Evolutionary conservation across 2,113 vertebrate genomes (phyloP), one percentile per base, ranked within the genome.

Genomic region (Anoplopoma fimbria): DNA sequence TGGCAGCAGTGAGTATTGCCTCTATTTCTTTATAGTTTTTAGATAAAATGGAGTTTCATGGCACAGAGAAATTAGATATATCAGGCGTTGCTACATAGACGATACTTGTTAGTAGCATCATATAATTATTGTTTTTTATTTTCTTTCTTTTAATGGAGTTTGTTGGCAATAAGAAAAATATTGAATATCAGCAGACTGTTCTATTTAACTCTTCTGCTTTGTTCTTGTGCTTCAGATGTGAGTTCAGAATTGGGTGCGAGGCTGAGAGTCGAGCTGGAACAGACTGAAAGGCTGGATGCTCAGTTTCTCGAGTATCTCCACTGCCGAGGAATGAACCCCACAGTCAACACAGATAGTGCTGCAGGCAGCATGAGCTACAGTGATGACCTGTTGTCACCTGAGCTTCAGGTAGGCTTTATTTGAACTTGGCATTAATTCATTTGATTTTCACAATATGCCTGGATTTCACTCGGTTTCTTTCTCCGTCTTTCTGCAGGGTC

Each of bases 1-100:
- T 77, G 94, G 92, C 81, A 97, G 96, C 93, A 95, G 98, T 98
- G 88, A 96, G 95, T 95, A 6, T 73, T 88, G 9, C 4, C 29
- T 42, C 8, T 62, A 29, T 36, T 36, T 33, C 17, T 21, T 34
- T 2, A 5, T 15, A 14, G 3, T 31, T 68, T 68, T 47, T 47
- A 25, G 19, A 34, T 0, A n/a, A 69, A 53, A 33, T 69, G 1
- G 3, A 15, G 19, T 21, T 4, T 33, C 1, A 29, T 19, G 27
- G 1, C 14, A 17, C 36, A 5, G 17, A 31, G 1, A 4, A 42
- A 67, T 42, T 12, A 10, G 4, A 45, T 12, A 10, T 1, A 21
- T n/a, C 19, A 51, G 21, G 65, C 21, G 10, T 36, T 36, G 8
- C 19, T 38, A 14, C 45, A n/a, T 3, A 51, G 15, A 69, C 9